phyloP scores from a whole-genome alignment of 2,113 vertebrate genomes.

The Oncorhynchus gorbuscha region DNA sequence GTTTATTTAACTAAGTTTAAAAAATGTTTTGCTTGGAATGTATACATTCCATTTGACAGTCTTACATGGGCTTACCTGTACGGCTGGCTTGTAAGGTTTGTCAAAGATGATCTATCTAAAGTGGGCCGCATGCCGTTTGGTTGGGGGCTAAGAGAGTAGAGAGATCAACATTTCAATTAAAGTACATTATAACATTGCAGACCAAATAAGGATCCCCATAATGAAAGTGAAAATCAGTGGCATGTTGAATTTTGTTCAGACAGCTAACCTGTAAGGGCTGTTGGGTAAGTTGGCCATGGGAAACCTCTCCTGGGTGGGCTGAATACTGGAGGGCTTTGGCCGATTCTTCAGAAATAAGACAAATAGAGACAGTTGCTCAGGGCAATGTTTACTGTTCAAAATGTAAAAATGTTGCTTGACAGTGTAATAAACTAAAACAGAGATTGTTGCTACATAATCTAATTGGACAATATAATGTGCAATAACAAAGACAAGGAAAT shows the following conservation, averaged over 20 bases:
- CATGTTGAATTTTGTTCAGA: neutral
- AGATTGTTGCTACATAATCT: no score
- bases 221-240: neutral
- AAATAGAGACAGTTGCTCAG: neutral
- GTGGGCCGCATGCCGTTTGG: neutral
- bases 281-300: conserved; percentile 8
- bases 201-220: neutral
- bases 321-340: neutral
- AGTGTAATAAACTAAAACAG: no score
- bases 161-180: neutral
- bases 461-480: no score
- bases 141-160: neutral
- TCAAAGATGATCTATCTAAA: neutral
- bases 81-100: neutral
- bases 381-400: neutral
- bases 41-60: neutral
- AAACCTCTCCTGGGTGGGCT: neutral
- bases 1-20: neutral
- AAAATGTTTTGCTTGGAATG: neutral
- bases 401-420: no score
- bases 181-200: neutral
- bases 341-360: conserved; percentile 10
- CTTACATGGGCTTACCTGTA: neutral
- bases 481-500: no score
- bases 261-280: conserved; percentile 19